Evolutionary conservation across 2,113 vertebrate genomes (phyloP).

Genomic region (Microcebus griseorufus): DNA sequence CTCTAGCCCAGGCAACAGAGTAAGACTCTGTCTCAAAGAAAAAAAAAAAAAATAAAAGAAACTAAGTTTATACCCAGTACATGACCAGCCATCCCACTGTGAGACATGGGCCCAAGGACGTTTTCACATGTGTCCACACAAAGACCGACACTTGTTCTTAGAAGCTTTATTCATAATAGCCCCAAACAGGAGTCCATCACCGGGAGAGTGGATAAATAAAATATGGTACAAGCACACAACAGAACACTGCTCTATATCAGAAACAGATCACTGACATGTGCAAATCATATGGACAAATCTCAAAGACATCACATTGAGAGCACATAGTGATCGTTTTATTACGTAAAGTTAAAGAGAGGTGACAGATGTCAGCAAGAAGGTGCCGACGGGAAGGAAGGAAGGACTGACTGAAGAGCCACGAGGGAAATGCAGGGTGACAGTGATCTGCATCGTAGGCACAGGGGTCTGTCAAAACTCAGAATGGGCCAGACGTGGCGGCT

Average conservation of each 20-base stretch:
- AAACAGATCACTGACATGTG: not conserved
- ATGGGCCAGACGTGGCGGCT: too few relatives aligned
- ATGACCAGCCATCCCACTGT: not conserved
- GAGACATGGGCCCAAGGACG: not conserved
- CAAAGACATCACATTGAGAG: not conserved
- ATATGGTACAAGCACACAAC: accelerated
- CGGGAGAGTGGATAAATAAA: accelerated
- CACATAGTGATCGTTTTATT: accelerated
- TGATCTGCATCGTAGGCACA: accelerated
- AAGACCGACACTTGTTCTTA: not conserved
- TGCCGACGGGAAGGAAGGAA: too few relatives aligned
- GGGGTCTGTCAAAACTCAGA: not conserved
- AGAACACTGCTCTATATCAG: accelerated
- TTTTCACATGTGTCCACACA: not conserved
- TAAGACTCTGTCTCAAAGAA: too few relatives aligned
- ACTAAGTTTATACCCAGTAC: not conserved
- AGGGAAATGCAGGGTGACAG: not conserved
- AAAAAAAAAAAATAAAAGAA: too few relatives aligned
- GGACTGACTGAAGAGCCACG: not conserved
- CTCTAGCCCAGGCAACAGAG: too few relatives aligned
- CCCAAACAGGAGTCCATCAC: not conserved
- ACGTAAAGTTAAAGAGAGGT: not conserved
- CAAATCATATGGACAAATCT: accelerated
- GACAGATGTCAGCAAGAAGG: not conserved
- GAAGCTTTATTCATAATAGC: not conserved